Conservation (phyloP, 1,140 invertebrate genomes). For the Episyrphus balteatus region DNA sequence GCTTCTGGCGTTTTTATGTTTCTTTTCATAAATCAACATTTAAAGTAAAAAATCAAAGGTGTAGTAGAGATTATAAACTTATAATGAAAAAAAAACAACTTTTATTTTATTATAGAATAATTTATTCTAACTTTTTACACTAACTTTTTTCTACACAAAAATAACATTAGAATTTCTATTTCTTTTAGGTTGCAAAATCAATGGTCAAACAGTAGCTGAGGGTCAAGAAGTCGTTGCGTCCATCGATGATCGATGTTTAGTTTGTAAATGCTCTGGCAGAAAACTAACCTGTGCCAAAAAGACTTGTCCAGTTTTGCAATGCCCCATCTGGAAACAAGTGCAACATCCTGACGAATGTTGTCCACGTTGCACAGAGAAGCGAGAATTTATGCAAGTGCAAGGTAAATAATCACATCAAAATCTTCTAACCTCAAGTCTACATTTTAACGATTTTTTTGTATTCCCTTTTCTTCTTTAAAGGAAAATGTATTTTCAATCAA, state of each 20-base stretch:
- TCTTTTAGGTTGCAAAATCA: slow-evolving; percentile 60
- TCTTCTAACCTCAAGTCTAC: not conserved
- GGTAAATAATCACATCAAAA: slow-evolving; percentile 30
- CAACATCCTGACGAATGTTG: slow-evolving; percentile 68
- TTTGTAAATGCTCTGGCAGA: slow-evolving; percentile 68
- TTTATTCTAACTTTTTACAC: too few species aligned
- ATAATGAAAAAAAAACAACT: too few species aligned
- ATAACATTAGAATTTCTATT: not conserved
- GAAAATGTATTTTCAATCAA: slow-evolving; percentile 57
- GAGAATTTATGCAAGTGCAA: slow-evolving; percentile 39
- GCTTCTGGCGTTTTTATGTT: too few species aligned
- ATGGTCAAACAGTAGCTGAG: slow-evolving; percentile 52
- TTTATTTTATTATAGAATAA: too few species aligned
- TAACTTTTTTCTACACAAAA: slow-evolving; percentile 3
- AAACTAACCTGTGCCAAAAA: slow-evolving; percentile 68
- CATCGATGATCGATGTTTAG: slow-evolving; percentile 74
- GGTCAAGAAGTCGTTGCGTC: slow-evolving; percentile 64
- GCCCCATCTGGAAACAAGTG: slow-evolving; percentile 52
- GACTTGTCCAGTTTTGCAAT: slow-evolving; percentile 74
- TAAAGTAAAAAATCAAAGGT: too few species aligned
- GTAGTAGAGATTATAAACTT: too few species aligned
- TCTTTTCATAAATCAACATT: too few species aligned
- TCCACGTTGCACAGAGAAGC: slow-evolving; percentile 61
- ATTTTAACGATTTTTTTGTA: not conserved
- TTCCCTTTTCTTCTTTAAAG: slow-evolving; percentile 25